Conservation (phyloP, 2,113 vertebrate species). For the Syngnathus floridae region DNA sequence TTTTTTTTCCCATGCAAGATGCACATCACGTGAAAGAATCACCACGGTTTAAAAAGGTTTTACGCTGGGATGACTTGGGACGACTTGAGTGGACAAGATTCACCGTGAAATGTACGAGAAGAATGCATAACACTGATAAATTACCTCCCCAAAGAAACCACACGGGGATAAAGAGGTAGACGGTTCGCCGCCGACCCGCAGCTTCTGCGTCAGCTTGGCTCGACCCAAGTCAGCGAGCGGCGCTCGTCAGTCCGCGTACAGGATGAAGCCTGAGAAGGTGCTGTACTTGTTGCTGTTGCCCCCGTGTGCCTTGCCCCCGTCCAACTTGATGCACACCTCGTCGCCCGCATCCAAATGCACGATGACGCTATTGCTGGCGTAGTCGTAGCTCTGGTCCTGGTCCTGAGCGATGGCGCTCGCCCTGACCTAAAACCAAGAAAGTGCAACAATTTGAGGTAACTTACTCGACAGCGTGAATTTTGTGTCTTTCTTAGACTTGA, state of each 20-base stretch:
- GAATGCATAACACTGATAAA: conserved; percentile 9
- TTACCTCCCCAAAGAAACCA: neutral
- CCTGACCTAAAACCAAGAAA: conserved; percentile 74
- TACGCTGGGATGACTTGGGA: conserved; percentile 25
- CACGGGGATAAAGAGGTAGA: conserved; percentile 35
- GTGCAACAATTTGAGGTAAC: neutral
- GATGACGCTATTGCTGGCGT: conserved; percentile 96
- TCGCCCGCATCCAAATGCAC: conserved; percentile 93
- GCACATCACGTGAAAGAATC: conserved; percentile 31
- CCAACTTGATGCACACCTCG: conserved; percentile 94
- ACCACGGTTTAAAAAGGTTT: conserved; percentile 27
- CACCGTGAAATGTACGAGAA: neutral
- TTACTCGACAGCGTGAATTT: too few species aligned
- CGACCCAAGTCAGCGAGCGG: conserved; percentile 31
- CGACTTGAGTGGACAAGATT: conserved; percentile 31
- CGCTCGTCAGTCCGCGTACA: conserved; percentile 86
- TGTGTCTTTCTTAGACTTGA: too few species aligned
- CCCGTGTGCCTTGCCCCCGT: conserved; percentile 93
- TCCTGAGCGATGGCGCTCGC: conserved; percentile 96
- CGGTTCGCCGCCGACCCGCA: conserved; percentile 34
- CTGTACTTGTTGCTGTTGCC: conserved; percentile 99
- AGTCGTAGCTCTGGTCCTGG: conserved; percentile 97
- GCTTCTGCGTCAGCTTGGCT: too few species aligned
- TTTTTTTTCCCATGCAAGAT: conserved; percentile 43
- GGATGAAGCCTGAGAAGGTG: conserved; percentile 97